phyloP scores from a whole-genome alignment of 2,797 vertebrate species.

The Harpagifer antarcticus region DNA sequence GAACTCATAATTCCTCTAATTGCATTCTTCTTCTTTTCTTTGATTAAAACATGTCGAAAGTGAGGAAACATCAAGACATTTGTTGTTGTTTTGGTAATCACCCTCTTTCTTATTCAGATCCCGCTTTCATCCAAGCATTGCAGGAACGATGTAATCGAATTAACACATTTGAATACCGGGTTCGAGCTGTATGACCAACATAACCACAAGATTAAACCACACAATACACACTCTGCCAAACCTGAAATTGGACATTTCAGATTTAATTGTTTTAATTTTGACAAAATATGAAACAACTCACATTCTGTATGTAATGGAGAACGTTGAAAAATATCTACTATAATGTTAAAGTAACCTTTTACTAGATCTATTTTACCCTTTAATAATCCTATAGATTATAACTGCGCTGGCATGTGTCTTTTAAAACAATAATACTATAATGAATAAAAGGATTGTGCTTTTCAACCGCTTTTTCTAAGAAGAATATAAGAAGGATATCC shows the following conservation, averaged over 20 bases:
- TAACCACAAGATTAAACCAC: neutral
- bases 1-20: slow-evolving; percentile 36
- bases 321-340: neutral
- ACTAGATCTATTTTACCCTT: neutral
- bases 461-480: neutral
- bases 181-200: neutral
- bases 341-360: neutral
- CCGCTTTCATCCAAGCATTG: neutral
- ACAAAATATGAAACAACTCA: neutral
- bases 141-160: neutral
- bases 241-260: neutral
- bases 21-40: slow-evolving; percentile 26
- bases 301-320: neutral
- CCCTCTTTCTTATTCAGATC: neutral
- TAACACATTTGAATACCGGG: neutral
- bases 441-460: neutral
- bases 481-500: neutral
- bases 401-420: neutral
- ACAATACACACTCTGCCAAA: neutral
- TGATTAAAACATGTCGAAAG: slow-evolving; percentile 3
- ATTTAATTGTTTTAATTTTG: neutral
- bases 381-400: neutral
- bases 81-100: slow-evolving; percentile 4
- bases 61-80: slow-evolving; percentile 1
- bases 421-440: neutral